phyloP scores from a whole-genome alignment of 2,113 vertebrate species.

The Corynorhinus townsendii region DNA sequence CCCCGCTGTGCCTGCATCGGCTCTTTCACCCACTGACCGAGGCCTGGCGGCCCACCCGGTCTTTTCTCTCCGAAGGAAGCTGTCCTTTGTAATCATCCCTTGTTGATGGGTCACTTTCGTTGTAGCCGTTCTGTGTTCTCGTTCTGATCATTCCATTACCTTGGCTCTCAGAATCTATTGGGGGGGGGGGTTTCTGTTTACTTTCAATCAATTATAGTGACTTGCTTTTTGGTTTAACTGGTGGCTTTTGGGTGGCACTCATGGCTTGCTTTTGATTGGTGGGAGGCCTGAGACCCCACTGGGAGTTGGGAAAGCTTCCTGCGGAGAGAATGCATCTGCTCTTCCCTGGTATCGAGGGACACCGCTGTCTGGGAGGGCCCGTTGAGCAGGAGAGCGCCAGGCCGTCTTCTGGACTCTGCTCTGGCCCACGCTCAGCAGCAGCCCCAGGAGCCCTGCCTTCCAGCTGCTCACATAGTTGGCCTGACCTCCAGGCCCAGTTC shows the following conservation, averaged over 20 bases:
- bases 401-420: neutral
- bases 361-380: rapidly evolving
- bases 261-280: neutral
- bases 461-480: neutral
- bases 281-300: neutral
- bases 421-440: neutral
- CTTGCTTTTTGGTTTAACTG: neutral
- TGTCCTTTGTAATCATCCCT: neutral
- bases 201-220: neutral
- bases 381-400: rapidly evolving
- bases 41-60: rapidly evolving
- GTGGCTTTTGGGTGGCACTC: neutral
- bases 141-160: neutral
- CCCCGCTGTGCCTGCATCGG: neutral
- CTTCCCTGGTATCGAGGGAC: neutral
- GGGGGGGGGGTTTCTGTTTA: neutral
- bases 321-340: neutral
- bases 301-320: neutral
- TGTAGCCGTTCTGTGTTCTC: neutral
- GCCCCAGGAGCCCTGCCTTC: neutral
- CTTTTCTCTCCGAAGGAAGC: neutral
- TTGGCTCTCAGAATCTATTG: neutral
- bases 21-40: neutral
- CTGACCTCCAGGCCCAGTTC: neutral
- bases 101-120: neutral